Evolutionary conservation across 2,113 vertebrate genomes (phyloP), one percentile per base, ranked within the genome.

Genomic region (Cariama cristata): DNA sequence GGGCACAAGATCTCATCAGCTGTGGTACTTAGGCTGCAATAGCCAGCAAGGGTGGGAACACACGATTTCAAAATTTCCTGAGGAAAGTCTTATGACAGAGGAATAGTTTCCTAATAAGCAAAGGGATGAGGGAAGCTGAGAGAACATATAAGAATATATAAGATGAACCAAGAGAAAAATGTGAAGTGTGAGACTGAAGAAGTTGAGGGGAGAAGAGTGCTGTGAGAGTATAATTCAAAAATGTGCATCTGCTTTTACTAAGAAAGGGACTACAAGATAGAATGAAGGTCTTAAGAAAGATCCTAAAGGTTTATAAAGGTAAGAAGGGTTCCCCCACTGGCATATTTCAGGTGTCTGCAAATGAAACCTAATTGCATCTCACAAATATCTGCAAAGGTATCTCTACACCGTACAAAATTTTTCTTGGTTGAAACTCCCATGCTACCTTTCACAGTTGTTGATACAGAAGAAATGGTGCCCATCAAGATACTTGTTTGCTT

Each of bases 51-150:
- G 21, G 42, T 45, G 49, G 15, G 32, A 86, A 74, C 9, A 69
- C 2, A n/a, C 0, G 0, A 40, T 49, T 82, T 64, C 20, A 44
- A 32, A 12, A 75, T 35, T 47, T 75, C 7, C 44, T 23, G 27
- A 82, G 33, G 17, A 50, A 85, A 90, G 42, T 19, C 40, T 40
- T 77, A 73, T 15, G 14, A 50, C 5, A 59, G 22, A 55, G 21
- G 24, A 87, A 59, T 8, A 0, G 1, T 55, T 55, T n/a, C 23
- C 23, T 38, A 82, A 79, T 33, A 30, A 92, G 33, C 11, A 88
- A 79, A 91, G 14, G 12, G 44, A 69, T 14, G 30, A 92, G 8
- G 35, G 19, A 90, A 86, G 27, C n/a, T 72, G 68, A 62, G 16
- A 66, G 32, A 79, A 45, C 45, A 17, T 4, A 2, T 45, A 60